A percentile compares a stretch with the other conserved stretches of the same genome.
Conservation (phyloP, 2,797 vertebrate genomes). For the Melanotaenia boesemani region DNA sequence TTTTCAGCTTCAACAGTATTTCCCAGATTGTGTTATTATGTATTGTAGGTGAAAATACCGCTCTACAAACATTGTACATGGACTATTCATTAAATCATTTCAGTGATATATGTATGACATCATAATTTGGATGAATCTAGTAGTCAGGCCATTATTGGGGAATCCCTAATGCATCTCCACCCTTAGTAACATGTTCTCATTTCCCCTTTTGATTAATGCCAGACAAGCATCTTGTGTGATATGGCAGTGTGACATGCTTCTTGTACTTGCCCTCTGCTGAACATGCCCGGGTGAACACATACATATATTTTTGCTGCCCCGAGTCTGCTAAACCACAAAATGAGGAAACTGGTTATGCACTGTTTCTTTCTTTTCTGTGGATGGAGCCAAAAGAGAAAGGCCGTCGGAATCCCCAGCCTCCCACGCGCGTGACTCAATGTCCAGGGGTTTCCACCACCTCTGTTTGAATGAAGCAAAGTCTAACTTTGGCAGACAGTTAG, state of each 20-base stretch:
- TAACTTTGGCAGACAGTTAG: background rate
- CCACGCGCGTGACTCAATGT: conserved; percentile 82
- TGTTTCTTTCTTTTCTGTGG: conserved; percentile 51
- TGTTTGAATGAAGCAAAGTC: conserved; percentile 69
- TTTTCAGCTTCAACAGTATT: background rate
- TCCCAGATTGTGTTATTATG: background rate
- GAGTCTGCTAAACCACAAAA: conserved; percentile 62
- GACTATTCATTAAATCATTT: conserved; percentile 1
- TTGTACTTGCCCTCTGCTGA: conserved; percentile 11
- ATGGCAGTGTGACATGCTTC: conserved; percentile 11
- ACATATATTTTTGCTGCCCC: conserved; percentile 1
- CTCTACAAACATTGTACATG: background rate
- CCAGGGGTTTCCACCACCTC: conserved; percentile 82
- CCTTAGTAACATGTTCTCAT: conserved; percentile 56
- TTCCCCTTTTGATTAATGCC: conserved; percentile 60
- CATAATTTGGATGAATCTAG: conserved; percentile 50
- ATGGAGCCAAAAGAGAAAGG: conserved; percentile 67
- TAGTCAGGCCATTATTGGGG: conserved; percentile 53
- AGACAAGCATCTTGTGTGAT: conserved; percentile 44
- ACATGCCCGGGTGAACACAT: conserved; percentile 10
- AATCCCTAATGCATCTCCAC: conserved; percentile 65
- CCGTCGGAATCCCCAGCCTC: conserved; percentile 84
- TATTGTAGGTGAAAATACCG: background rate
- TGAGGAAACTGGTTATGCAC: conserved; percentile 67
- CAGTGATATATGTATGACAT: conserved; percentile 30